phyloP scores from a whole-genome alignment of 2,797 vertebrate genomes.

The Sarcoramphus papa region DNA sequence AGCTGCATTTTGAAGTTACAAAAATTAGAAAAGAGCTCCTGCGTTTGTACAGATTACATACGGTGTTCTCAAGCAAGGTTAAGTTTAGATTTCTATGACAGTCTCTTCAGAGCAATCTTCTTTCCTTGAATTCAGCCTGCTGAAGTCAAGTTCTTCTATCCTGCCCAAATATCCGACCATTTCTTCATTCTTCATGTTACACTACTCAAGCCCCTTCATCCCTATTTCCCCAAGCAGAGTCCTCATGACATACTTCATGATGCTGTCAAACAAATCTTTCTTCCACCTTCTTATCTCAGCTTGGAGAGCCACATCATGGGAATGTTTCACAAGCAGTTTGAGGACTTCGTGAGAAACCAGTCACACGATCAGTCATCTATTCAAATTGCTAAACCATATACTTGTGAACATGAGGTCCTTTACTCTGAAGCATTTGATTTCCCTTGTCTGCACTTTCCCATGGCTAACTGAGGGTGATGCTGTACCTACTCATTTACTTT shows the following conservation, averaged over 20 bases:
- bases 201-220: background rate
- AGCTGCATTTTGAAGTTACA: background rate
- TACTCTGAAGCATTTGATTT: background rate
- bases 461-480: background rate
- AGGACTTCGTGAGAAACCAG: background rate
- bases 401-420: background rate
- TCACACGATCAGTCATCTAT: background rate
- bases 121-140: background rate
- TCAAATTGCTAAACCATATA: background rate
- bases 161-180: background rate
- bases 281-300: background rate
- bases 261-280: background rate
- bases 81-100: background rate
- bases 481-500: background rate
- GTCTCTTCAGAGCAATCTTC: background rate
- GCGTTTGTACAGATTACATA: background rate
- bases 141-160: slow-evolving; percentile 25
- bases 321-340: background rate
- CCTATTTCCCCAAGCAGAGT: background rate
- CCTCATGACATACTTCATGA: background rate
- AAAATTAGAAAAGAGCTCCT: background rate
- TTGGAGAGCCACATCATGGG: background rate
- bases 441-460: background rate
- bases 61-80: background rate
- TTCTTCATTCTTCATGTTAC: background rate